Base-by-base conservation (phyloP, 2,888 invertebrate genomes). In the Drosophila neutralis region DNA sequence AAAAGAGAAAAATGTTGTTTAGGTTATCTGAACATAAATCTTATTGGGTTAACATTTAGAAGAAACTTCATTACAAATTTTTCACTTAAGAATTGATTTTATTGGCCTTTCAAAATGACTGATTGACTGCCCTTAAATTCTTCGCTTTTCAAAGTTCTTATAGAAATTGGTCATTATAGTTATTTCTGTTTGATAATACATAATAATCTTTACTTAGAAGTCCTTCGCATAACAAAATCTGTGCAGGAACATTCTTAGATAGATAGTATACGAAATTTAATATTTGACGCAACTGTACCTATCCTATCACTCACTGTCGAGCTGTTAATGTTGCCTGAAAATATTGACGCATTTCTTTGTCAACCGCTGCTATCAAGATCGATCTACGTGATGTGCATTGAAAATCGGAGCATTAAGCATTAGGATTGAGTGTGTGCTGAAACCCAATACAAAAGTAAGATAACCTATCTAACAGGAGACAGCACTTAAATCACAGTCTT, bases 281-380 rank as follows among this genome's bases (percentile, higher is more conserved):
- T 21, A 27, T 29, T 45, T 49, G 63, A 4, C 6, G 21, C 51
- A 72, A 60, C 67, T 75, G 63, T 76, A 72, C 62, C 33, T 31
- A 11, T 24, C 4, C 18, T n/a, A 45, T 61, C 2, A 27, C 27
- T 45, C 36, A 18, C 40, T 49, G 27, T 67, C 40, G 63, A 57
- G 57, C 53, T 63, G 72, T 75, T 60, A 45, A 51, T 61, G 59
- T 72, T 71, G 59, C 71, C 59, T 62, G 66, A 71, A 68, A 68
- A 76, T 49, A 76, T 65, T 73, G 54, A 73, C 73, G 65, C 63
- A 51, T 6, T 61, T 45, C 53, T 38, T 59, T 69, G 61, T 59
- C 31, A n/a, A 15, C 18, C 24, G 3, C 31, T 65, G n/a, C 40
- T 63, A 71, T 69, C 57, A 48, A 71, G 71, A 76, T 75, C 66